phyloP scores from a whole-genome alignment of 2,797 vertebrate species.

The Myotis planiceps region DNA sequence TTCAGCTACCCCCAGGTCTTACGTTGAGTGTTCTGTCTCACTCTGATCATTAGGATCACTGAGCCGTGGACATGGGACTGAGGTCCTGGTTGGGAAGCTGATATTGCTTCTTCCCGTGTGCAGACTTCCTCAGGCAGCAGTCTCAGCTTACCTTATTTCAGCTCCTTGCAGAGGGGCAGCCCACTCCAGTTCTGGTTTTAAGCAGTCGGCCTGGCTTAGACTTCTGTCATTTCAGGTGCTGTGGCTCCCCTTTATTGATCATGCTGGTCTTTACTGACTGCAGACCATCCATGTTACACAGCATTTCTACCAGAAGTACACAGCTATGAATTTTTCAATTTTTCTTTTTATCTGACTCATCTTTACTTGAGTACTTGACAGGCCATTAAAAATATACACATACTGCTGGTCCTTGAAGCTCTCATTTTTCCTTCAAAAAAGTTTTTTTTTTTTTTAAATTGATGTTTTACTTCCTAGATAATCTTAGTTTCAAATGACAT shows the following conservation, averaged over 20 bases:
- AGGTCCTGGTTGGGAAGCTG: background rate
- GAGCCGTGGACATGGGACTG: background rate
- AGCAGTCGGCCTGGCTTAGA: background rate
- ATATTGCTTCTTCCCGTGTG: background rate
- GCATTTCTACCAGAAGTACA: background rate
- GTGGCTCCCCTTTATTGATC: background rate
- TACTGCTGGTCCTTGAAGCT: background rate
- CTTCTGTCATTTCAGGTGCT: background rate
- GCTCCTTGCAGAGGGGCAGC: background rate
- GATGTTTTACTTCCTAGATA: background rate
- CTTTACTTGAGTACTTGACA: conserved; percentile 18
- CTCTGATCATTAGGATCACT: background rate
- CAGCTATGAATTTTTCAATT: conserved; percentile 29
- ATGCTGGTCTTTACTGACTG: background rate
- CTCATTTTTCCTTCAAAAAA: background rate
- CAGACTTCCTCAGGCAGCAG: background rate
- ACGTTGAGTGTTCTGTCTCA: background rate
- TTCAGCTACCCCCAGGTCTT: background rate
- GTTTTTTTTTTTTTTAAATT: background rate
- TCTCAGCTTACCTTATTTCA: background rate
- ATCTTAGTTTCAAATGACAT: conserved; percentile 22
- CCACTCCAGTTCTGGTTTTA: background rate
- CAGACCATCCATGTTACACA: background rate
- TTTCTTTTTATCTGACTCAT: background rate
- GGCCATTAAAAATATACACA: conserved; percentile 36